These are phyloP conservation scores for Reticulitermes lucifugus DNA, from an alignment of 2,888 invertebrate genomes.

Conservation along the genomic window DNA sequence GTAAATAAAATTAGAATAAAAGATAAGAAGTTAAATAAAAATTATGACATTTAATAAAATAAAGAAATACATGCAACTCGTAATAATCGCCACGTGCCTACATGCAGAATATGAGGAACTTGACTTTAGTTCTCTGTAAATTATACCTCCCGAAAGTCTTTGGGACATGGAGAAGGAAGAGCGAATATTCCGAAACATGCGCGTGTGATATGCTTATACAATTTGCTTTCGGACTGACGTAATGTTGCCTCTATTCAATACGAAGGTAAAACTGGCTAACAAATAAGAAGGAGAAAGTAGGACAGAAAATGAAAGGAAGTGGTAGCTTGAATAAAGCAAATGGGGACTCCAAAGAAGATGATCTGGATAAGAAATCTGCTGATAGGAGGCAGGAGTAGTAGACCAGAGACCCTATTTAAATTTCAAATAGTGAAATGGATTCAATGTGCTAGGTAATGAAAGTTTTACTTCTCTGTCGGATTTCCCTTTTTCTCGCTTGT, in stretches of 20 bases:
- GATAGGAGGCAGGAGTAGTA: not conserved
- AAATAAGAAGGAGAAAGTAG: not conserved
- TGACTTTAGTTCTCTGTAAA: too few species aligned
- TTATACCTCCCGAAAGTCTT: too few species aligned
- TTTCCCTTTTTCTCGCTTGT: not conserved
- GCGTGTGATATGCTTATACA: too few species aligned
- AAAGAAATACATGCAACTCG: too few species aligned
- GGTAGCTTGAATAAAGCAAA: not conserved
- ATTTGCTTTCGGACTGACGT: not conserved
- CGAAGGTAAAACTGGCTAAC: not conserved
- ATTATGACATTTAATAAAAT: too few species aligned
- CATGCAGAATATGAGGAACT: too few species aligned
- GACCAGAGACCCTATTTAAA: constrained; percentile 10
- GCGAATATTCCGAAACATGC: too few species aligned
- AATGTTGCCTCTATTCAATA: not conserved
- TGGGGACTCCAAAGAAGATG: constrained; percentile 20
- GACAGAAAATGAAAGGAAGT: constrained; percentile 11
- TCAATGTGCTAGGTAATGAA: constrained; percentile 15
- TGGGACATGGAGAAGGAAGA: too few species aligned
- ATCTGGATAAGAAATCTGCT: constrained; percentile 17
- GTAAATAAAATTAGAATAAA: too few species aligned
- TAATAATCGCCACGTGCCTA: too few species aligned
- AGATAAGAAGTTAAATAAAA: too few species aligned
- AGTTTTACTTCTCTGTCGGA: constrained; percentile 16
- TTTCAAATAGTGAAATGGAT: constrained; percentile 37